Evolutionary conservation across 2,797 vertebrate species (phyloP).

Genomic region (Monodelphis domestica): DNA sequence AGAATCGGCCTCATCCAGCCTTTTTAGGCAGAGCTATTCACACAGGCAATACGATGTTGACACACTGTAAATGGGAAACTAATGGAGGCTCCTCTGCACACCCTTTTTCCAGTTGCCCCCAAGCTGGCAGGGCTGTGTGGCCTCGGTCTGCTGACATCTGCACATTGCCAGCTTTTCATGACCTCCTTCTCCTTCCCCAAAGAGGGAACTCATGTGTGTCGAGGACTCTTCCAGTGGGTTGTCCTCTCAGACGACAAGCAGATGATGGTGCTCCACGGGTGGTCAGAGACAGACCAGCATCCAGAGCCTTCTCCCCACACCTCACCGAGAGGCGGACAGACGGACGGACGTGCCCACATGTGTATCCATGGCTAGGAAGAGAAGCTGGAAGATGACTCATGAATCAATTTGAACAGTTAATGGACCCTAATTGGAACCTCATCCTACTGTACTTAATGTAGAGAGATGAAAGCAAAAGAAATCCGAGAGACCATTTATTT

Average conservation of each 20-base stretch:
- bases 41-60: neutral
- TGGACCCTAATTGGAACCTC: slow-evolving; percentile 80
- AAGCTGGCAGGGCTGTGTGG: neutral
- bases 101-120: neutral
- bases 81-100: neutral
- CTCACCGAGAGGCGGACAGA: slow-evolving; percentile 34
- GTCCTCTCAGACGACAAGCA: slow-evolving; percentile 5
- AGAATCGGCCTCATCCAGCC: neutral
- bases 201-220: neutral
- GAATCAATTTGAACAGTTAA: slow-evolving; percentile 76
- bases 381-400: slow-evolving; percentile 67
- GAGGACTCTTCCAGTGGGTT: neutral
- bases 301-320: slow-evolving; percentile 16
- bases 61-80: neutral
- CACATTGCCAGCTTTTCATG: neutral
- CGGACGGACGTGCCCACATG: neutral
- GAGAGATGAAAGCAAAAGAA: slow-evolving; percentile 78
- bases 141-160: neutral
- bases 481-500: slow-evolving; percentile 78
- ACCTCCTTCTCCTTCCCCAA: neutral
- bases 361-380: slow-evolving; percentile 25
- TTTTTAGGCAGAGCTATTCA: neutral
- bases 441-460: slow-evolving; percentile 68
- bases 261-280: neutral
- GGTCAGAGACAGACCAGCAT: slow-evolving; percentile 21